phyloP scores from a whole-genome alignment of 1,140 invertebrate genomes.

The Oscheius sp. region DNA sequence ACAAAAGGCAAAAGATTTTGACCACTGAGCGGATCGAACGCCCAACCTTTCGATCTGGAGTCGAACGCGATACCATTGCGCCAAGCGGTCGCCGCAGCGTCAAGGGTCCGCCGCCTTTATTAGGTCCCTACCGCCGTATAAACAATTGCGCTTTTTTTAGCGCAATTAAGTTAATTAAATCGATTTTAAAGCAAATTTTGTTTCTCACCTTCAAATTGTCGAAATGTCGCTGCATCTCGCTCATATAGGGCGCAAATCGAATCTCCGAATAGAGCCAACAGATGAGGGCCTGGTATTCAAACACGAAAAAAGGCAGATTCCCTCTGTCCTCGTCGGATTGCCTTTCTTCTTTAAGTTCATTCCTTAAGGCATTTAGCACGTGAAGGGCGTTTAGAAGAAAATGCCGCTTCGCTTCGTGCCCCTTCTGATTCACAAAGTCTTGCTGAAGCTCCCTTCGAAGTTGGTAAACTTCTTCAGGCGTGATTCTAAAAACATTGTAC shows the following conservation, averaged over 20 bases:
- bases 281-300: constrained; percentile 17
- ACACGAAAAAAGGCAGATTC: constrained; percentile 1
- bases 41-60: constrained; percentile 37
- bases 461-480: constrained; percentile 11
- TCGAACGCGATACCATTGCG: constrained; percentile 36
- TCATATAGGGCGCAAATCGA: constrained; percentile 13
- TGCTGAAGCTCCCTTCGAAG: background rate
- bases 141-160: too few relatives aligned
- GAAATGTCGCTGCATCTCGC: background rate
- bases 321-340: background rate
- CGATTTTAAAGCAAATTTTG: too few relatives aligned
- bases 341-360: background rate
- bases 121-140: too few relatives aligned
- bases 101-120: too few relatives aligned
- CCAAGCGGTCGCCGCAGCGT: constrained; percentile 1
- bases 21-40: constrained; percentile 40
- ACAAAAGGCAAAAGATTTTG: too few relatives aligned
- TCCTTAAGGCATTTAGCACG: background rate
- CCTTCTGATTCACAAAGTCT: constrained; percentile 4
- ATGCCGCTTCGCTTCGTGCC: background rate
- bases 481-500: background rate
- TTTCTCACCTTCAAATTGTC: background rate
- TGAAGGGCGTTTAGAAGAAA: background rate
- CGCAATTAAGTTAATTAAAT: too few relatives aligned
- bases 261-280: constrained; percentile 6